phyloP scores from a whole-genome alignment of 2,888 invertebrate genomes.

The Phytoseiulus persimilis region DNA sequence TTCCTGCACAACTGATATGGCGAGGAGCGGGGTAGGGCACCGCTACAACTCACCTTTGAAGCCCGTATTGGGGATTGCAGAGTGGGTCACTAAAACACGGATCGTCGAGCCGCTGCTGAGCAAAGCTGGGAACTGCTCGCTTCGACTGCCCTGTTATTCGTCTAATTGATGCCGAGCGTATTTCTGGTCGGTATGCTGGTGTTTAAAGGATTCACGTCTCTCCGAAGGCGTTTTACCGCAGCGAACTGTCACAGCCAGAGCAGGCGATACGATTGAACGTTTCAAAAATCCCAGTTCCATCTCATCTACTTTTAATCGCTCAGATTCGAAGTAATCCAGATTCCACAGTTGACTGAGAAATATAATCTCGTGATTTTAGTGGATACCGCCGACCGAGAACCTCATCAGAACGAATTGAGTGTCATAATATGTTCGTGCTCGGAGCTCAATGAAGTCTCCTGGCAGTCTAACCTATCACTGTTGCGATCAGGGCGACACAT shows the following conservation, averaged over 20 bases:
- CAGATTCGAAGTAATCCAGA: too few species aligned
- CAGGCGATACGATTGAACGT: not conserved
- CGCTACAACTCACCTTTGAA: not conserved
- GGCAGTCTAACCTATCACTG: too few species aligned
- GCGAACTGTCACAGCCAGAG: not conserved
- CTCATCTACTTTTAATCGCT: too few species aligned
- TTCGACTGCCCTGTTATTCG: not conserved
- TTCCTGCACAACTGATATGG: too few species aligned
- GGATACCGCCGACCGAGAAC: too few species aligned
- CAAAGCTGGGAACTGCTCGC: not conserved
- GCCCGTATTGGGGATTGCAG: not conserved
- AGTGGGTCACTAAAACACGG: not conserved
- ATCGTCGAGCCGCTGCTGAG: not conserved
- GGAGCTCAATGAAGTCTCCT: too few species aligned
- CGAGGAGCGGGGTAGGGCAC: not conserved
- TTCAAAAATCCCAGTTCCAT: not conserved
- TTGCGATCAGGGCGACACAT: too few species aligned
- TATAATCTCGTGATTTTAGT: too few species aligned
- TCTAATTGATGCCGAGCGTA: not conserved
- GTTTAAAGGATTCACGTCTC: not conserved
- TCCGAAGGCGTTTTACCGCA: not conserved
- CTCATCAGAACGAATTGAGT: too few species aligned
- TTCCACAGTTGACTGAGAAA: too few species aligned
- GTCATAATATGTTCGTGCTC: too few species aligned
- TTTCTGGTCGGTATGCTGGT: not conserved